Evolutionary conservation across 92 coral and sea anemone species (phyloP), one percentile per base, ranked within the genome.

Genomic region (Diadumene lineata): DNA sequence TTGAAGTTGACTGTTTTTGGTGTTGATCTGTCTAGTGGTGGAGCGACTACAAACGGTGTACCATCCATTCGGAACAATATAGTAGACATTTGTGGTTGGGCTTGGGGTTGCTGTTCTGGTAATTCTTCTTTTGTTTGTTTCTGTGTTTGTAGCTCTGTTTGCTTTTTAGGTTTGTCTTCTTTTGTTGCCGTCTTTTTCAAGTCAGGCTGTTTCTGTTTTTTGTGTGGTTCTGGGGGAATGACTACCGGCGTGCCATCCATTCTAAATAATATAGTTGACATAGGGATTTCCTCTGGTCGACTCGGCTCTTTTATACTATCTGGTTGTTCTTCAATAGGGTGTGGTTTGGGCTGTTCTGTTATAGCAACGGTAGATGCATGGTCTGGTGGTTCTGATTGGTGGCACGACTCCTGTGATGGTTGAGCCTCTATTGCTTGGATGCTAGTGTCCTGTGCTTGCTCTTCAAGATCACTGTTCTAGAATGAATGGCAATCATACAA

Each of bases 61-160:
- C 77, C 77, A 57, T 72, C 77, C 77, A 72, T 72, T 33, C 24
- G 57, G 21, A 72, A 72, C 1, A 72, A 43, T n/a, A 72, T 72
- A 29, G 77, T 72, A 0, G 77, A 32, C 77, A 72, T 72, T 33
- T 28, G 77, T 23, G 60, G 11, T 9, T 11, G n/a, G 0, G n/a
- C 48, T 0, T 38, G 28, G 16, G 50, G 48, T 7, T 19, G 24
- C n/a, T 70, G 2, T n/a, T 23, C 34, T 11, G 73, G 0, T 70
- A 50, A 46, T 16, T 70, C 63, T 50, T 33, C 0, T 19, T 11
- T n/a, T 0, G 62, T 19, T 28, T 70, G 48, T 7, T 19, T 23
- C n/a, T 70, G 2, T n/a, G 23, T 51, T 11, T 57, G 0, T 70
- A 50, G 61, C 19, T 70, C 63, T 50, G 60, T 1, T 19, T 11